These are phyloP conservation scores for Melanotaenia pygmaea DNA, from an alignment of 2,797 vertebrate genomes.

Conservation along the genomic window DNA sequence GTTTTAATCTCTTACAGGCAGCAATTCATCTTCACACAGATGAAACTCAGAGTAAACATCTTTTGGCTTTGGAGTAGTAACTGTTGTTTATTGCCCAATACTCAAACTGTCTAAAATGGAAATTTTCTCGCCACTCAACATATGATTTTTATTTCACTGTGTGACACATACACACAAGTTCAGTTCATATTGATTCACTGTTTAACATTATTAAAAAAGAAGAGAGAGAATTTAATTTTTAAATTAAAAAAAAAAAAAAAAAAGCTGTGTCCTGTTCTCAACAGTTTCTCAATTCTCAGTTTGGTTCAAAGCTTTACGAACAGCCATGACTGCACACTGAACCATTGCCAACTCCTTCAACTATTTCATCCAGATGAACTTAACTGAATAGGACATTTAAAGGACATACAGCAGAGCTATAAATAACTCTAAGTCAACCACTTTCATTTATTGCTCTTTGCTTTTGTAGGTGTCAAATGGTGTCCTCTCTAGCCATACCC, in stretches of 20 bases:
- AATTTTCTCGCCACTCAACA: conserved; percentile 6
- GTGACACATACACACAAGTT: conserved; percentile 7
- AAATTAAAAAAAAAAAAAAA: conserved; percentile 3
- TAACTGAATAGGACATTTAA: conserved; percentile 45
- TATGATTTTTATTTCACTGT: conserved; percentile 5
- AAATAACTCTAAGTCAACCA: conserved; percentile 56
- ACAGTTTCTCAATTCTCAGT: conserved; percentile 48
- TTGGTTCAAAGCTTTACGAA: conserved; percentile 41
- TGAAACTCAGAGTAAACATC: conserved; percentile 19
- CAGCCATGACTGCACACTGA: conserved; percentile 46
- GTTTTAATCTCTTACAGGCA: conserved; percentile 8
- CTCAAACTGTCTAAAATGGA: conserved; percentile 31
- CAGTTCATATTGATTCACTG: neutral
- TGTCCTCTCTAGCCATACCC: conserved; percentile 59
- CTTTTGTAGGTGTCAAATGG: conserved; percentile 38
- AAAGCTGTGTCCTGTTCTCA: conserved; percentile 11
- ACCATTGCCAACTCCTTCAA: conserved; percentile 38
- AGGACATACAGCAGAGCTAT: conserved; percentile 51
- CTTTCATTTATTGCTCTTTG: conserved; percentile 57
- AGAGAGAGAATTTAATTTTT: conserved; percentile 4
- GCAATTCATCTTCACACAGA: conserved; percentile 25
- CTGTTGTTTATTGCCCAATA: neutral
- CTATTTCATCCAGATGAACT: conserved; percentile 50
- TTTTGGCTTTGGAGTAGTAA: conserved; percentile 13
- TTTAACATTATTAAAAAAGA: neutral